phyloP scores from a whole-genome alignment of 2,888 invertebrate species.

The Epirrhoe alternata region DNA sequence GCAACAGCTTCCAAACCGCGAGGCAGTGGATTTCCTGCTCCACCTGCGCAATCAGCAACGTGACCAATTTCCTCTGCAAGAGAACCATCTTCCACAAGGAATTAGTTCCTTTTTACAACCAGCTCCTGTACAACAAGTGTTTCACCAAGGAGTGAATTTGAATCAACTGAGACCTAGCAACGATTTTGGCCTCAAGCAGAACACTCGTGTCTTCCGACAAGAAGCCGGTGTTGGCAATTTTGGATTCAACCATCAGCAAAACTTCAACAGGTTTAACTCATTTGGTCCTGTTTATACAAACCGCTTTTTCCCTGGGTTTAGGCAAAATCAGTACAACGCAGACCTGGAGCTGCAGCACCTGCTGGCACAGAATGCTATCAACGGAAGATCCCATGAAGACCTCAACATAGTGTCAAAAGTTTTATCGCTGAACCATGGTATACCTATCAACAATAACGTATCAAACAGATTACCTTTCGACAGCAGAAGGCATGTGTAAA shows the following conservation, averaged over 20 bases:
- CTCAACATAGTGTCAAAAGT: conserved; percentile 93
- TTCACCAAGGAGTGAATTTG: conserved; percentile 66
- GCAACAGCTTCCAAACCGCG: conserved; percentile 85
- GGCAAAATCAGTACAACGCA: conserved; percentile 68
- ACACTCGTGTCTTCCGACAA: conserved; percentile 82
- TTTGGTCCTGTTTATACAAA: conserved; percentile 65
- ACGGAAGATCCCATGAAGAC: conserved; percentile 88
- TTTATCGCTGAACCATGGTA: conserved; percentile 90
- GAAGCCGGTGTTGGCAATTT: conserved; percentile 87
- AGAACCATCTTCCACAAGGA: conserved; percentile 79
- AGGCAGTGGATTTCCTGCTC: conserved; percentile 82
- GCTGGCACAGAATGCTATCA: conserved; percentile 87
- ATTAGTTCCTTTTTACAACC: conserved; percentile 74
- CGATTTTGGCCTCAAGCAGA: conserved; percentile 68
- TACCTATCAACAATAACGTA: conserved; percentile 77
- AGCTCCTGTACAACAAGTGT: conserved; percentile 56
- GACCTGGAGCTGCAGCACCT: conserved; percentile 87
- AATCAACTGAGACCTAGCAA: conserved; percentile 63
- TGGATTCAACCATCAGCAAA: conserved; percentile 80
- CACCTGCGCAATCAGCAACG: conserved; percentile 76
- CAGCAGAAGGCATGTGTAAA: conserved; percentile 67
- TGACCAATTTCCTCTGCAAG: conserved; percentile 77
- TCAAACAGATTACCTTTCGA: conserved; percentile 76
- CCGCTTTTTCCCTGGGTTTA: conserved; percentile 63
- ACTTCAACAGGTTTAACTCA: conserved; percentile 70